phyloP scores from a whole-genome alignment of 53 echinoderm and acorn worm genomes.

The Apostichopus leukothele region DNA sequence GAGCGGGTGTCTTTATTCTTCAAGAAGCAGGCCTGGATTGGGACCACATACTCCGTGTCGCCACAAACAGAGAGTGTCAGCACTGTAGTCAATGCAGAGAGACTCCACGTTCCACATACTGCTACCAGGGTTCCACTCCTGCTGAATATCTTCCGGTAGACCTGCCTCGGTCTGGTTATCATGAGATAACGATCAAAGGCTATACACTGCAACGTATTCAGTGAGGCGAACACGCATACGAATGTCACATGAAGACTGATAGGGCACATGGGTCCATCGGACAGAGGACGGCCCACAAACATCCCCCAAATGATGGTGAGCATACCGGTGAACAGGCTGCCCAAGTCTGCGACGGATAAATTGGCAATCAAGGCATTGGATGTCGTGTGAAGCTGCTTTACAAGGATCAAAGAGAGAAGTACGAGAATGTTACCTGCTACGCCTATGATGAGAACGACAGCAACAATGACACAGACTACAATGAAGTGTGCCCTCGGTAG shows the following conservation, averaged over 20 bases:
- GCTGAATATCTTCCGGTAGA: conserved; percentile 8
- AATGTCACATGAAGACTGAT: conserved; percentile 23
- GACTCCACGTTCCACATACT: conserved; percentile 17
- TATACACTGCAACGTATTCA: conserved; percentile 32
- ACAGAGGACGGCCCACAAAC: not conserved
- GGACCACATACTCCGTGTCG: conserved; percentile 16
- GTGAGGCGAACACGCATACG: conserved; percentile 19
- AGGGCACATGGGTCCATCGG: not conserved
- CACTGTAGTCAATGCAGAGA: not conserved
- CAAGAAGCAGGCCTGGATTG: conserved; percentile 6
- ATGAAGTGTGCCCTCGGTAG: not conserved
- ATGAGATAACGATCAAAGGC: conserved; percentile 34
- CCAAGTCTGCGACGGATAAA: conserved; percentile 19
- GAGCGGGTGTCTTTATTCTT: not conserved
- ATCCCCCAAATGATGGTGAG: conserved; percentile 15
- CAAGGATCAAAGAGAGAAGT: not conserved
- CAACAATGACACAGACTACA: not conserved
- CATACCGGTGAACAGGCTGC: conserved; percentile 7
- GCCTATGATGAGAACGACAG: conserved; percentile 21
- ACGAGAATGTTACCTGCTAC: conserved; percentile 6
- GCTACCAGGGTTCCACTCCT: not conserved
- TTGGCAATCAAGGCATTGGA: conserved; percentile 40
- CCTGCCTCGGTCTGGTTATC: conserved; percentile 31
- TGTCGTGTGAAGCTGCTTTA: conserved; percentile 11
- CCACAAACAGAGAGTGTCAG: conserved; percentile 26